Percentiles rank a stretch among this genome's conserved stretches.
phyloP scores from a whole-genome alignment of 2,888 invertebrate species.

The Dicyrtoma fusca region DNA sequence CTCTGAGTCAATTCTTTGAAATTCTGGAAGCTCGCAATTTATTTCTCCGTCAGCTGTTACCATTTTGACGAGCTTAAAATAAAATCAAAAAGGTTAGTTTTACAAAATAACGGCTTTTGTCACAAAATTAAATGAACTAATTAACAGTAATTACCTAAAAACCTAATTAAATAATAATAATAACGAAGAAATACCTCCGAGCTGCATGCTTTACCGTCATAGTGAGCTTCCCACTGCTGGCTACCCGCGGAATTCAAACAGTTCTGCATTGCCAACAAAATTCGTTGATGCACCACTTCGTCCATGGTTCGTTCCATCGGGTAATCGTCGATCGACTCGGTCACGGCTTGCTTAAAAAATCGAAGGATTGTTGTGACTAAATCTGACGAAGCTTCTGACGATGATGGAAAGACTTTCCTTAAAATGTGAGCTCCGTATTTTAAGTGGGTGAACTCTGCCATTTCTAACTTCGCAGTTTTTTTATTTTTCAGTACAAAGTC shows the following conservation, averaged over 20 bases:
- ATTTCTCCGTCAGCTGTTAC: not conserved
- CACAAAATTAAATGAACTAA: not conserved
- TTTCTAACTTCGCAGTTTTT: not conserved
- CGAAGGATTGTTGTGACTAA: not conserved
- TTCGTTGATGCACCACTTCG: not conserved
- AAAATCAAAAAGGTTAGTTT: not conserved
- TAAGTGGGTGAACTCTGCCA: not conserved
- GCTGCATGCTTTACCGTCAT: too few relatives aligned
- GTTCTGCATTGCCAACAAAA: not conserved
- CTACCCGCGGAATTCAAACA: not conserved
- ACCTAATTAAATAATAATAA: not conserved
- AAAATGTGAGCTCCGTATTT: not conserved
- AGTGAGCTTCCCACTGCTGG: not conserved
- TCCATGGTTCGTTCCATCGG: slow-evolving; percentile 4
- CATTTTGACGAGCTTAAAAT: not conserved
- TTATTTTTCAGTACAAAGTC: not conserved
- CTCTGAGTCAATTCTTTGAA: not conserved
- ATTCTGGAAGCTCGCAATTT: not conserved
- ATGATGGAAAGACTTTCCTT: not conserved
- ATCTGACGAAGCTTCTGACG: not conserved
- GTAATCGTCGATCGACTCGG: slow-evolving; percentile 4
- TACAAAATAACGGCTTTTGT: too few relatives aligned
- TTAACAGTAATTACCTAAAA: not conserved
- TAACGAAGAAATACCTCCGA: too few relatives aligned
- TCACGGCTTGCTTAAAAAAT: slow-evolving; percentile 1